Evolutionary conservation across 2,888 invertebrate genomes (phyloP), one percentile per base, ranked within the genome.

Genomic region (Aplocera efformata): DNA sequence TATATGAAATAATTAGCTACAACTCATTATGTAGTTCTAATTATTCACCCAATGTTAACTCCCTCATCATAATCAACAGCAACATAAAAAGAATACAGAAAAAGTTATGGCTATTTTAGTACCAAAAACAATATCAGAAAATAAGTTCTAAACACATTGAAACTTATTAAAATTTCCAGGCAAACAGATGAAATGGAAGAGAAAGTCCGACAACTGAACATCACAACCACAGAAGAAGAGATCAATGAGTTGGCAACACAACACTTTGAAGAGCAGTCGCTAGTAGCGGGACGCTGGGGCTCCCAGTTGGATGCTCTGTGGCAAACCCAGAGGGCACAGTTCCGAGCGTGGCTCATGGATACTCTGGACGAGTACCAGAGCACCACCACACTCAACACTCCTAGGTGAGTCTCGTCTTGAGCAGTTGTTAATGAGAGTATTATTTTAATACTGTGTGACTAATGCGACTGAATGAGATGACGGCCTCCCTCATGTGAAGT

Each of bases 131-230:
- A n/a, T n/a, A n/a, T n/a, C n/a, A n/a, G n/a, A n/a, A n/a, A n/a
- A n/a, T n/a, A n/a, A n/a, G n/a, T n/a, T n/a, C n/a, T n/a, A n/a
- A n/a, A n/a, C n/a, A n/a, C n/a, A n/a, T n/a, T n/a, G n/a, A 13
- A 22, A 27, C 2, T 10, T 22, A 4, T 29, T 10, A 11, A 13
- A n/a, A 29, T 6, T 7, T 27, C 4, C 57, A 94, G 94, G 35
- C 96, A 97, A 88, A 94, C 94, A 25, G 91, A 93, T 60, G 98
- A 98, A 88, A 97, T 98, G 96, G 94, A 95, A 56, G 89, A 92
- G 25, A 95, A 96, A 35, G 91, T 98, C 28, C 93, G 94, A 51
- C 91, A 93, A 35, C 84, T 97, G 31, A 95, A 96, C 65, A 84
- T 91, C 25, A 91, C 91, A 4, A 94, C 93, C 27, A 96, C 95